Conservation (phyloP, 2,113 vertebrate species). For the Tonatia bakeri region DNA sequence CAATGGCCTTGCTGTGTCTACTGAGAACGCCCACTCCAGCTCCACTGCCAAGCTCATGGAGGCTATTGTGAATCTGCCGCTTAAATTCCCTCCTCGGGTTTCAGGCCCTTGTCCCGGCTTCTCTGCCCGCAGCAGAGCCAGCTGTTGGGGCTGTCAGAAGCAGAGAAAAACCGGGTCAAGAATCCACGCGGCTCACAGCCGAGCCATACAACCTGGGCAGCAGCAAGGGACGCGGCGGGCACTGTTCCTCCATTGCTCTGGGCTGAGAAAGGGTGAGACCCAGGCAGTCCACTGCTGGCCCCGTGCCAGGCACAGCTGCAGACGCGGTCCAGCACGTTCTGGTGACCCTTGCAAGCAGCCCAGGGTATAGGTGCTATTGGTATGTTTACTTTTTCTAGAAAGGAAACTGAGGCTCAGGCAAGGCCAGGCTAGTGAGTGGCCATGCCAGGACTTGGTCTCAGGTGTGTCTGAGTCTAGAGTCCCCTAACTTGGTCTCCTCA, state of each 20-base stretch:
- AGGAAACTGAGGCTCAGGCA: neutral
- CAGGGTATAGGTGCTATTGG: neutral
- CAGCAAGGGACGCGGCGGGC: neutral
- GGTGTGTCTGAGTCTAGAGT: neutral
- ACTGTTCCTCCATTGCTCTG: fast-evolving
- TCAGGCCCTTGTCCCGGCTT: neutral
- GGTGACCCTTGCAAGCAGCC: neutral
- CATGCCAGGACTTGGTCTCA: neutral
- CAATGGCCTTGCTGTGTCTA: neutral
- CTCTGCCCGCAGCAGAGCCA: neutral
- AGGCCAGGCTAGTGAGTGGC: neutral
- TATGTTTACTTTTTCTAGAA: neutral
- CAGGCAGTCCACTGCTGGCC: neutral
- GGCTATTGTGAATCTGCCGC: neutral
- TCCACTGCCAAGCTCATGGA: conserved; percentile 8
- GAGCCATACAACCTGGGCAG: neutral
- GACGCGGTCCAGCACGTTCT: neutral
- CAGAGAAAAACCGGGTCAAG: neutral
- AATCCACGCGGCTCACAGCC: neutral
- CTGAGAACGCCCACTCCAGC: neutral
- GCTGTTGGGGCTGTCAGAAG: neutral
- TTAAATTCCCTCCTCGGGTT: neutral
- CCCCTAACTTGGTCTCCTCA: neutral
- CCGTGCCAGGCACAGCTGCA: fast-evolving
- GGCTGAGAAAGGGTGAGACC: too few relatives aligned